Evolutionary conservation across 92 coral and sea anemone species (phyloP).

Genomic region (Montipora capitata): DNA sequence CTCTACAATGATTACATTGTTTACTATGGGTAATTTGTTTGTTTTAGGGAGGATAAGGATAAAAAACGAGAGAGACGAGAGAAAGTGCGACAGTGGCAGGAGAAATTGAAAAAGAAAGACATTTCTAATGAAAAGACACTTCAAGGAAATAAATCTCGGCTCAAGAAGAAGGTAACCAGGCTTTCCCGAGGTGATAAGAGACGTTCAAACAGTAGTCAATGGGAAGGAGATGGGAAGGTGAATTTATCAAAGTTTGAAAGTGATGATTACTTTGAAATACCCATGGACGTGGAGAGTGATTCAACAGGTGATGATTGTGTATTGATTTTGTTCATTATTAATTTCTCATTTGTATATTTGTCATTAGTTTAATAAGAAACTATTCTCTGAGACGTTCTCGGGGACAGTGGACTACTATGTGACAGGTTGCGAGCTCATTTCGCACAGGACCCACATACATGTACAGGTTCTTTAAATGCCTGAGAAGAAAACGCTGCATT

Average conservation of each 20-base stretch:
- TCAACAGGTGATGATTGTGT: conserved; percentile 77
- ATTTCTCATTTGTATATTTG: neutral
- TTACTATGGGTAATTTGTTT: too few species aligned
- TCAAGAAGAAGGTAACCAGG: conserved; percentile 33
- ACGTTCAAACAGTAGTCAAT: conserved; percentile 18
- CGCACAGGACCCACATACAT: too few species aligned
- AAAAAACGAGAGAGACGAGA: conserved; percentile 82
- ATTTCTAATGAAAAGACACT: conserved; percentile 30
- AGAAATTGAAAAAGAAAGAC: conserved; percentile 36
- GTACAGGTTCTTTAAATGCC: too few species aligned
- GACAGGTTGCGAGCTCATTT: too few species aligned
- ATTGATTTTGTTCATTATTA: neutral
- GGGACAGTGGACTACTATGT: too few species aligned
- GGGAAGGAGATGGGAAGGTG: conserved; percentile 14
- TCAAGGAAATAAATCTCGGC: conserved; percentile 33
- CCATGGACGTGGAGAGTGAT: conserved; percentile 98
- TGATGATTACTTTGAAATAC: conserved; percentile 94
- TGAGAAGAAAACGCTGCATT: too few species aligned
- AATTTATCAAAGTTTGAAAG: conserved; percentile 57
- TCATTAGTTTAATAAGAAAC: too few species aligned
- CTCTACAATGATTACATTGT: too few species aligned
- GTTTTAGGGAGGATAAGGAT: conserved; percentile 35
- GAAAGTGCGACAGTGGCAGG: conserved; percentile 83
- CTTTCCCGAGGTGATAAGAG: conserved; percentile 36
- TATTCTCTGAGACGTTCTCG: too few species aligned